Percentiles rank a stretch among this genome's conserved stretches.
Evolutionary conservation across 2,113 vertebrate species (phyloP).

Genomic region (Bagarius yarrelli): DNA sequence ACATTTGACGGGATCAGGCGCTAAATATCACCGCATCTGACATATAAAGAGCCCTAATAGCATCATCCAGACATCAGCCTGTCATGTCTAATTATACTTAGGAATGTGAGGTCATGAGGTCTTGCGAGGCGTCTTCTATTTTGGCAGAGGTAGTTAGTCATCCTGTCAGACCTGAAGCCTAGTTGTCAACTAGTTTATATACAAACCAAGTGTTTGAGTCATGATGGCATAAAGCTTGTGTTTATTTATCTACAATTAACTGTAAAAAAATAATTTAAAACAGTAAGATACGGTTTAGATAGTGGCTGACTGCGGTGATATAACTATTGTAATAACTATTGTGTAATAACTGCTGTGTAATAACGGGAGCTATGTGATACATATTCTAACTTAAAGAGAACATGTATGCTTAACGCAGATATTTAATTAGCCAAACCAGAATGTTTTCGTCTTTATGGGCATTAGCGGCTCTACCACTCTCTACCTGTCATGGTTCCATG

Average conservation of each 20-base stretch:
- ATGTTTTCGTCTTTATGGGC: neutral
- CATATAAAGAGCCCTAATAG: slow-evolving; percentile 8
- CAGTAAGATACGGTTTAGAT: too few species aligned
- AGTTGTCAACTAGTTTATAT: neutral
- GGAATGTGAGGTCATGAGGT: neutral
- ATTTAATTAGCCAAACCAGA: neutral
- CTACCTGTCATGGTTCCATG: neutral
- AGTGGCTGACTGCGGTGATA: too few species aligned
- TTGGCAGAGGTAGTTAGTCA: neutral
- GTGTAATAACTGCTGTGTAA: neutral
- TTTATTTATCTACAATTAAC: neutral
- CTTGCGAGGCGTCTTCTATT: neutral
- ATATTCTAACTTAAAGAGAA: neutral
- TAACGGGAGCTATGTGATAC: neutral
- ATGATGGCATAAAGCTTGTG: neutral
- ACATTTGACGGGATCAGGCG: neutral
- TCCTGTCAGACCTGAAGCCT: neutral
- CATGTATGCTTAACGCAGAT: neutral
- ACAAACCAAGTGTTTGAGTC: neutral
- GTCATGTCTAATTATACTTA: slow-evolving; percentile 10
- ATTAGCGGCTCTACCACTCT: neutral
- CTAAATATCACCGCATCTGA: slow-evolving; percentile 6
- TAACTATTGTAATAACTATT: neutral
- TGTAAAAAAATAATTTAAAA: too few species aligned
- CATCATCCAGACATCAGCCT: neutral